These are phyloP conservation scores for Pseudococcus viburni DNA, from an alignment of 2,888 invertebrate genomes.

Conservation along the genomic window DNA sequence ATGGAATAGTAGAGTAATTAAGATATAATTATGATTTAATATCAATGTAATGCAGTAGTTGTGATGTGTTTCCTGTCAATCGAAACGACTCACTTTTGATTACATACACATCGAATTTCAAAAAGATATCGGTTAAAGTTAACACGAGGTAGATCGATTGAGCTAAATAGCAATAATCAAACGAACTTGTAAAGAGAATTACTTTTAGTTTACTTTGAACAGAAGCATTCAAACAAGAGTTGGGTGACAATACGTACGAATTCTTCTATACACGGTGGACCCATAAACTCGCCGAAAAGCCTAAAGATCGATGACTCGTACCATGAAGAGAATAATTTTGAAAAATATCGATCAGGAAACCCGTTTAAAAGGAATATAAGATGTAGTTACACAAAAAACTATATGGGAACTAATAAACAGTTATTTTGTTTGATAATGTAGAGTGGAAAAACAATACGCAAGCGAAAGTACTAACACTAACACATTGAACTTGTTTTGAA, in stretches of 20 bases:
- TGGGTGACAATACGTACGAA: neutral
- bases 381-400: neutral
- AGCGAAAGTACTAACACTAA: constrained; percentile 7
- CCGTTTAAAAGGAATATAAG: neutral
- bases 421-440: constrained; percentile 13
- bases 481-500: neutral
- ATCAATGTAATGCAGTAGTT: neutral
- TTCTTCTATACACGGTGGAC: neutral
- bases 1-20: neutral
- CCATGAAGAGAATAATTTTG: neutral
- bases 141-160: neutral
- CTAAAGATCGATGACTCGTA: neutral
- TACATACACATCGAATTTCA: neutral
- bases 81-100: neutral
- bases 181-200: neutral
- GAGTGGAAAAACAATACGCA: neutral
- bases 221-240: neutral
- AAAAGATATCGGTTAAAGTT: neutral
- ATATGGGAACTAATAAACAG: constrained; percentile 2
- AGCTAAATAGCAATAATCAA: neutral
- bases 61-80: neutral
- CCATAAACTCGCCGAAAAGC: neutral
- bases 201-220: neutral
- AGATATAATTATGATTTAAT: neutral
- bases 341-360: neutral